Evolutionary conservation across 2,797 vertebrate species (phyloP).

Genomic region (Centroberyx gerrardi): DNA sequence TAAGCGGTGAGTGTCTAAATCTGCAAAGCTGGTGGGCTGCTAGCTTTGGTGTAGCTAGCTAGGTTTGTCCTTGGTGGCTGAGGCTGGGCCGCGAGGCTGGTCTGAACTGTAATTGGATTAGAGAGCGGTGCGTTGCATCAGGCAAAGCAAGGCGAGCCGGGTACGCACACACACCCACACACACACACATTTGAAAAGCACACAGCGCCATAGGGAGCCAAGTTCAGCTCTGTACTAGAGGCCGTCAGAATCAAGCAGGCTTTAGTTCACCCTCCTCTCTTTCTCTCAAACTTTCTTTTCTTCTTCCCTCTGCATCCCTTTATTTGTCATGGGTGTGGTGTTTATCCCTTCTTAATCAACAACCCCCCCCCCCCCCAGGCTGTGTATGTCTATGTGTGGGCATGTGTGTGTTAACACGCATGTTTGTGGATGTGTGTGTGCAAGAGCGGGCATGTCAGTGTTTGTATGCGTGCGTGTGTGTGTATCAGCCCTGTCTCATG

Average conservation of each 20-base stretch:
- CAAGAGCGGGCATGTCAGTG: background rate
- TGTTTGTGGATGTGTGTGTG: constrained; percentile 9
- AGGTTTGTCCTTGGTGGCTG: constrained; percentile 76
- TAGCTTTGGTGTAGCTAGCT: constrained; percentile 47
- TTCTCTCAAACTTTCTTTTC: constrained; percentile 16
- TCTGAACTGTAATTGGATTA: constrained; percentile 83
- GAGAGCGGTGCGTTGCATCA: constrained; percentile 73
- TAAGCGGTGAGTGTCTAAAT: constrained; percentile 54
- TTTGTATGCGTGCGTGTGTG: background rate
- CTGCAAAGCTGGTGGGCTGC: constrained; percentile 61
- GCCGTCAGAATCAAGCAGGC: constrained; percentile 3
- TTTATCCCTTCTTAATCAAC: constrained; percentile 49
- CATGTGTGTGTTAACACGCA: background rate
- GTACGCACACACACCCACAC: constrained; percentile 8
- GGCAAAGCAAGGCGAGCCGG: constrained; percentile 48
- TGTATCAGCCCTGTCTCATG: constrained; percentile 14
- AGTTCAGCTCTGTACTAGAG: constrained; percentile 48
- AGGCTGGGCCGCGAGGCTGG: constrained; percentile 68
- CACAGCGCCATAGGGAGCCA: constrained; percentile 36
- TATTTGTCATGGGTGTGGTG: constrained; percentile 3
- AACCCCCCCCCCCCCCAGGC: constrained; percentile 4
- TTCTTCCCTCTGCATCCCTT: constrained; percentile 15
- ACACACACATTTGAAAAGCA: constrained; percentile 28
- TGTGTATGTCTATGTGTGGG: background rate
- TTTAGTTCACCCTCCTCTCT: background rate